Conservation (phyloP, 2,888 invertebrate species). For the Ectobius pallidus region DNA sequence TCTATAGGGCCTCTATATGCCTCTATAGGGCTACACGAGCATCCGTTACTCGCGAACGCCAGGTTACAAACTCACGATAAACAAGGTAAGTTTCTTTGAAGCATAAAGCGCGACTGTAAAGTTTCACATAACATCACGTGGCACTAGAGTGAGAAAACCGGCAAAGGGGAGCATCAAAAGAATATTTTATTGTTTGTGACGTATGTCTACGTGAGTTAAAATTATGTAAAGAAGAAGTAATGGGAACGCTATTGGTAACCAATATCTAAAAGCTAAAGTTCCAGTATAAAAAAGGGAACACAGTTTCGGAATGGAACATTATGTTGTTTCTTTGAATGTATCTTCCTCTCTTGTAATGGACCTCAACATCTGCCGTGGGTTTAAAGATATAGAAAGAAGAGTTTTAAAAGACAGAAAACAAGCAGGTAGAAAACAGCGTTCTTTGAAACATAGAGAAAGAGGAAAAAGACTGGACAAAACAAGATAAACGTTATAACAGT, state of each 20-base stretch:
- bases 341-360: neutral
- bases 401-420: too few species aligned
- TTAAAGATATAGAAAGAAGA: neutral
- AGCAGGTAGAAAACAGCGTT: too few species aligned
- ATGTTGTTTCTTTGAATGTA: neutral
- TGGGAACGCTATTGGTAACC: neutral
- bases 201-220: neutral
- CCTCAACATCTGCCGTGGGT: neutral
- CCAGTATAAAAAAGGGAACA: neutral
- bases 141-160: neutral
- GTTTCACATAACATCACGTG: neutral
- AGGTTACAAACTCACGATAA: too few species aligned
- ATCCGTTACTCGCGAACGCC: too few species aligned
- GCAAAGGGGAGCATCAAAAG: neutral
- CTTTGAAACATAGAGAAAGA: neutral
- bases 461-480: neutral
- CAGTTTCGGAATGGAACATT: too few species aligned
- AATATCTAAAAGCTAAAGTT: neutral
- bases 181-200: neutral
- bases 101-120: too few species aligned
- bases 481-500: neutral
- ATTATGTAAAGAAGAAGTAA: neutral
- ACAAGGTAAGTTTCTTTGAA: too few species aligned
- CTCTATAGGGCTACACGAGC: too few species aligned
- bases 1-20: too few species aligned